A percentile compares a stretch with the other conserved stretches of the same genome.
Conservation (phyloP, 2,888 invertebrate genomes). For the Caenorhabditis drosophilae region DNA sequence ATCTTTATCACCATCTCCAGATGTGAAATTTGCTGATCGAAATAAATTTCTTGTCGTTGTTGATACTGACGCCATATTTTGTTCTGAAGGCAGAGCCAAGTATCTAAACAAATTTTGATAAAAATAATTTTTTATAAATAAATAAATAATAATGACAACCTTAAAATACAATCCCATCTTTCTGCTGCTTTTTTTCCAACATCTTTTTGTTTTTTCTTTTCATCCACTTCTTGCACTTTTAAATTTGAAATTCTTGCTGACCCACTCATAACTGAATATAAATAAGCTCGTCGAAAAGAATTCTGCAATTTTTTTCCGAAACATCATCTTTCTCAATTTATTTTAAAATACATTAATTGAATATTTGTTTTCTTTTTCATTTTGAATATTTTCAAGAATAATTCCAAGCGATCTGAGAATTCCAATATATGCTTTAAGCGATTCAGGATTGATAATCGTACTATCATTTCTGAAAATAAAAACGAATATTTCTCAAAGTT, state of each 20-base stretch:
- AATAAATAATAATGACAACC: slow-evolving; percentile 58
- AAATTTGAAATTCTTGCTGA: slow-evolving; percentile 32
- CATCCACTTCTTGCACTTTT: slow-evolving; percentile 27
- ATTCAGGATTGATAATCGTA: neutral
- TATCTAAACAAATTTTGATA: slow-evolving; percentile 63
- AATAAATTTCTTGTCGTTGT: slow-evolving; percentile 88
- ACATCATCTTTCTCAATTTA: neutral
- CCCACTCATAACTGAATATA: slow-evolving; percentile 53
- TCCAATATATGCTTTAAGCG: neutral
- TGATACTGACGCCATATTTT: slow-evolving; percentile 65
- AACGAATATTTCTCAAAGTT: neutral
- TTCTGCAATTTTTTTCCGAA: slow-evolving; percentile 28
- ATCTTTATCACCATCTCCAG: slow-evolving; percentile 69
- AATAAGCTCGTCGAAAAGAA: slow-evolving; percentile 53
- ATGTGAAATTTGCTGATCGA: slow-evolving; percentile 90
- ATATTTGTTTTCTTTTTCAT: neutral
- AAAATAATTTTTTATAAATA: too few species aligned
- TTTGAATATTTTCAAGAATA: neutral
- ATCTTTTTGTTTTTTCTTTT: slow-evolving; percentile 49
- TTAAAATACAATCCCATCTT: slow-evolving; percentile 71
- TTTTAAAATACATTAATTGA: slow-evolving; percentile 1
- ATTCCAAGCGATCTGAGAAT: neutral
- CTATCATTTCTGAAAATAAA: neutral
- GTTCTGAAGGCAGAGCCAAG: slow-evolving; percentile 62
- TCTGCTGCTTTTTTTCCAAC: slow-evolving; percentile 71